Base-by-base conservation (phyloP, 2,888 invertebrate species). In the Drosophila sordidula region DNA sequence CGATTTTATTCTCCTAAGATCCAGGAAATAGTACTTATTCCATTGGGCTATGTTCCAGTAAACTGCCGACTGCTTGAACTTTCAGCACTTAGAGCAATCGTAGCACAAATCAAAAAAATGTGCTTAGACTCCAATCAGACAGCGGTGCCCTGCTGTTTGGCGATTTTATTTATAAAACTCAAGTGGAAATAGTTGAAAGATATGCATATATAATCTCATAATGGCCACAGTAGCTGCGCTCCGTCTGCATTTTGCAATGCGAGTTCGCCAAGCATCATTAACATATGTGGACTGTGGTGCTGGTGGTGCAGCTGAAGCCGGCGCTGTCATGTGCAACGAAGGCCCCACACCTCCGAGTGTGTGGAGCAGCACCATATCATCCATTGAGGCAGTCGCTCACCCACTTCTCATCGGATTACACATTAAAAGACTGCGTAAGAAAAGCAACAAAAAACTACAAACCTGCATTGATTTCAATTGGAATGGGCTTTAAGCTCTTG, bases 351-450 rank as follows among this genome's bases (percentile, higher is more conserved):
- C 59, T 58, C 32, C 22, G 9, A 36, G 3, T 29, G 54, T 42
- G 47, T 16, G 25, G 44, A 49, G 18, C 55, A 39, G 36, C 22
- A 38, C 14, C 56, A 45, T 29, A 65, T 34, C 65, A 62, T 36
- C 56, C 72, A 75, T 55, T 75, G 73, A 75, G 59, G 32, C 62
- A 73, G 73, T 69, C 76, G 64, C 51, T 81, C 80, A 82, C 88
- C 84, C 86, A 84, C 83, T 84, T 88, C 84, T 73, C 84, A 85
- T 47, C 63, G 59, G 65, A 57, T 72, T 61, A 58, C 71, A 66
- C 25, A 45, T 39, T 38, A 49, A 46, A 9, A 49, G 58, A 59
- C 59, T 73, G 80, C 80, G 83, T 82, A 79, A 34, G 34, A 34
- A 34, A 6, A 1, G 12, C 2, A 34, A 34, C 0, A 34, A 29